Base-by-base conservation (phyloP, 2,113 vertebrate genomes). In the Silurus asotus region DNA sequence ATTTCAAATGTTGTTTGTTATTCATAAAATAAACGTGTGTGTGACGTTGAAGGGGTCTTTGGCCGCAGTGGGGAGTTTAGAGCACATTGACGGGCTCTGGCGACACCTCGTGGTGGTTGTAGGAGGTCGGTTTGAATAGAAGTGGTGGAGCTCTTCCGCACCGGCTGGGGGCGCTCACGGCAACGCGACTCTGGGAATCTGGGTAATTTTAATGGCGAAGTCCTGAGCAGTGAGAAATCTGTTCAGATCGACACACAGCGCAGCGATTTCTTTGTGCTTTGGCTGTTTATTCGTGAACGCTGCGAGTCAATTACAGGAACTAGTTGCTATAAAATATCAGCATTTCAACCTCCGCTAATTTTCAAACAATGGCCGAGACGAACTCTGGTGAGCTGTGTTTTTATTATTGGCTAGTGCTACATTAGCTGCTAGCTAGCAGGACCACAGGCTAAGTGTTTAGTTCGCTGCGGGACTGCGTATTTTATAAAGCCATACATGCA, bases 301-400 rank as follows among this genome's bases (percentile, higher is more conserved):
- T 65, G 9, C 23, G 17, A 58, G 53, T 56, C 62, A 15, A 5
- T 56, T 8, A 25, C 23, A 28, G 19, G 20, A 23, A 55, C n/a
- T 1, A 45, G 23, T 67, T 51, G 25, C 10, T 28, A 28, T 23
- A 69, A 74, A 76, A 67, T 67, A 86, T 23, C 23, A 13, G 7
- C 14, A 23, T 76, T 81, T 62, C 37, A 45, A 76, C 45, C 23
- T 13, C 58, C 59, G 19, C 10, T 19, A 11, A 11, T 3, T 74
- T 72, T 82, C 28, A 61, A 20, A 53, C 72, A 67, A 89, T 89
- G 89, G 86, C 89, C 17, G 89, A 89, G 70, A 86, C 69, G 0
- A 80, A 83, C 77, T 81, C 81, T 64, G 89, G 89, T 89, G 67
- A 86, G 88, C 45, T 20, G 48, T 20, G 65, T 58, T 59, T 87